Evolutionary conservation across 1,140 invertebrate genomes (phyloP), one percentile per base, ranked within the genome.

Genomic region (Belonocnema kinseyi): DNA sequence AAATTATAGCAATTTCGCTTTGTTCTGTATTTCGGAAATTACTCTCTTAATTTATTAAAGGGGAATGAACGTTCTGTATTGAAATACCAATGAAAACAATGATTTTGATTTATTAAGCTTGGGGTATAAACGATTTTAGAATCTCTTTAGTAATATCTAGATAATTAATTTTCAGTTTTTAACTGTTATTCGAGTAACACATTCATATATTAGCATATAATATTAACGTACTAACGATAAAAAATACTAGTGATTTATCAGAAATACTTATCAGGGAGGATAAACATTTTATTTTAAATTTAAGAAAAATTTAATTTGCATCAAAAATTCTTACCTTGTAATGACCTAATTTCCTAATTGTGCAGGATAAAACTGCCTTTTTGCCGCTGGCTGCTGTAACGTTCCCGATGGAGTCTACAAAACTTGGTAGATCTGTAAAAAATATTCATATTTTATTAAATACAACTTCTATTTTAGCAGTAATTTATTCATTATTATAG

Each of bases 321-420:
- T n/a, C 6, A 54, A 17, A 16, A 52, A 58, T 33, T 83, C 92
- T 93, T 89, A 97, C 96, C 94, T 96, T 97, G 90, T 96, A 97
- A 84, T 95, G 95, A 19, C 95, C 96, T 46, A 97, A 92, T 85
- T 96, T 95, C 53, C 93, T 94, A 58, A 97, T 96, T 4, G 94
- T 93, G 85, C 97, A 97, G 19, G 95, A 94, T 14, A 97, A 91
- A n/a, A 96, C 92, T 3, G 96, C 96, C 86, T 97, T 96, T 81
- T 96, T 92, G 1, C 96, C 96, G 40, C 95, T 93, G 72, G 96
- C 94, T 80, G 96, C 96, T 50, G 96, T 97, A 74, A 97, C 94
- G 88, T 97, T 97, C 83, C 94, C 93, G 82, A 97, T 97, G 16
- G 94, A 93, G 77, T 94, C 93, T 75, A 94, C 93, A 88, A 97